A percentile compares a stretch with the other conserved stretches of the same genome.
Conservation (phyloP, 2,113 vertebrate genomes). For the Notothenia coriiceps region DNA sequence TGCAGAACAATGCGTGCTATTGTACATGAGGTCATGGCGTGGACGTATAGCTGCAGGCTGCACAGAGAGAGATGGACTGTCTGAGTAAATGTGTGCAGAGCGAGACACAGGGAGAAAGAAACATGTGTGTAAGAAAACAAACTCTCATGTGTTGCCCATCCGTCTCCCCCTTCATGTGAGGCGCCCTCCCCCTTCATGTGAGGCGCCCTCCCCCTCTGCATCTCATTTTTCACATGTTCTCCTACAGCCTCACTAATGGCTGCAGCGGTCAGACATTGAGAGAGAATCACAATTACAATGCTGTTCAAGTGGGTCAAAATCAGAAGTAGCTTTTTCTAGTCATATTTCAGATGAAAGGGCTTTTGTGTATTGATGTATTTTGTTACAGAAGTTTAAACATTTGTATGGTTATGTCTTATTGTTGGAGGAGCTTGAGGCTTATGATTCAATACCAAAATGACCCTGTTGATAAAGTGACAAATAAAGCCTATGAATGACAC, state of each 20-base stretch:
- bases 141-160: slow-evolving; percentile 36
- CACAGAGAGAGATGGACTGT: slow-evolving; percentile 31
- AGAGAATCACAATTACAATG: not conserved
- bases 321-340: not conserved
- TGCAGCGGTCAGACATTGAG: not conserved
- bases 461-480: too few relatives aligned
- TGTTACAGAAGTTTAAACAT: too few relatives aligned
- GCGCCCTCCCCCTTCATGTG: not conserved
- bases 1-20: slow-evolving; percentile 56
- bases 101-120: slow-evolving; percentile 22
- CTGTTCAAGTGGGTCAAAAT: not conserved
- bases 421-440: too few relatives aligned
- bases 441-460: too few relatives aligned
- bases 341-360: not conserved
- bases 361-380: too few relatives aligned
- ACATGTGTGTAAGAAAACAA: slow-evolving; percentile 52
- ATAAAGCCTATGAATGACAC: too few relatives aligned
- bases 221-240: slow-evolving; percentile 14
- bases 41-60: slow-evolving; percentile 37
- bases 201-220: slow-evolving; percentile 15
- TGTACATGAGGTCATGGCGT: slow-evolving; percentile 66
- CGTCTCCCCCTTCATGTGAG: not conserved
- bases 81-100: slow-evolving; percentile 67
- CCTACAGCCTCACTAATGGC: not conserved
- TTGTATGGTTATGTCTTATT: too few relatives aligned